Base-by-base conservation (phyloP, 2,113 vertebrate genomes). In the Pseudonaja textilis region DNA sequence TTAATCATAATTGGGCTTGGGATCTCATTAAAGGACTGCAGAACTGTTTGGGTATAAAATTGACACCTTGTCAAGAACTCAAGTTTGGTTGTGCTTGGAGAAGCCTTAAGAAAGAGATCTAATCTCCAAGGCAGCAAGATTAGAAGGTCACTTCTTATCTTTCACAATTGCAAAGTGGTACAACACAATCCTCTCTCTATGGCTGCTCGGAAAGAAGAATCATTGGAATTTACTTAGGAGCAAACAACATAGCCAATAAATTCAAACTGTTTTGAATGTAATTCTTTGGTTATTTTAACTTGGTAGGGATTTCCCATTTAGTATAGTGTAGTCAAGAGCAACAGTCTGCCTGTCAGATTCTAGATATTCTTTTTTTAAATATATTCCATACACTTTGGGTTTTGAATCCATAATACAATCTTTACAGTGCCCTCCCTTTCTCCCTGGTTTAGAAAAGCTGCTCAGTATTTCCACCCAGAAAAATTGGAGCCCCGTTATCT, bases 391-490 rank as follows among this genome's bases (percentile, higher is more conserved):
- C 16, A 1, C 11, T 85, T 59, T 81, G 18, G 39, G 29, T 91
- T 87, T 56, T 25, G 25, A 69, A 91, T 89, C 88, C 0, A 0
- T 91, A 23, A 5, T 25, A 1, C 39, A 85, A 16, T 81, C 93
- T 1, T 93, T n/a, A 93, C 54, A 93, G 89, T 16, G 23, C 20
- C 1, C 90, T 92, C 88, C 92, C 1, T 87, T 93, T 87, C 90
- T 0, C 89, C 93, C 87, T 64, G 96, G 7, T 97, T 93, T 93
- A 98, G 98, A 94, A 97, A 96, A 96, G 90, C 95, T 34, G 97
- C 95, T 93, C 87, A 56, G 5, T 94, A 96, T 89, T 96, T 98
- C 8, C 42, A 94, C 26, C 61, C 94, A 1, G 94, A 93, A n/a
- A 96, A 94, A 4, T 16, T 93, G 2, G 88, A 50, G 25, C 25